Evolutionary conservation across 64 coral and sea anemone genomes (phyloP).

Genomic region (Catalaphyllia jardinei): DNA sequence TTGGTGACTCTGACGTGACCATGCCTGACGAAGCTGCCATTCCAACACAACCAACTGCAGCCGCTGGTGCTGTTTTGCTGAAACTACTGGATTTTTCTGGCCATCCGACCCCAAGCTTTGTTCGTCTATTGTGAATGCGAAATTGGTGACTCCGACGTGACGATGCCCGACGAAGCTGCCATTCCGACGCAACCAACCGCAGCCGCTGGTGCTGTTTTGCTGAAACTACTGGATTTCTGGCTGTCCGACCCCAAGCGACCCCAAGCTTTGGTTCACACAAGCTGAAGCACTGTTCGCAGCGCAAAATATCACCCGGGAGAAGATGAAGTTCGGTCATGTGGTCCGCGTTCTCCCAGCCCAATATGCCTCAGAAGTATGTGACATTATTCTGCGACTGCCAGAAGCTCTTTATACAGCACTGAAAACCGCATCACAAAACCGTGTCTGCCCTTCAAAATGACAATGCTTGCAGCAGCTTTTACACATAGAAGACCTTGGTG

Average conservation of each 20-base stretch:
- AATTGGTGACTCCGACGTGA: neutral
- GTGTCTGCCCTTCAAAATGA: neutral
- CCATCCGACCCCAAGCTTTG: neutral
- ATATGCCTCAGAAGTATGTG: conserved; percentile 55
- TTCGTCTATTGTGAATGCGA: no score
- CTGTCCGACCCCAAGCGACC: neutral
- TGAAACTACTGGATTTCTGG: conserved; percentile 7
- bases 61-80: neutral
- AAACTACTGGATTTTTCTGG: conserved; percentile 6
- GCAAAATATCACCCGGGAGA: conserved; percentile 18
- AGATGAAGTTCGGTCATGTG: conserved; percentile 57
- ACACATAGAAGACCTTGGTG: no score
- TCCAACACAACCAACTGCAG: neutral
- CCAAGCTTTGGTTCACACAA: conserved; percentile 3
- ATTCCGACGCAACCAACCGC: neutral
- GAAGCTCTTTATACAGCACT: conserved; percentile 6
- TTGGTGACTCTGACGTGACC: neutral
- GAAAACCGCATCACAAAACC: neutral
- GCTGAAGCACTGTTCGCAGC: neutral
- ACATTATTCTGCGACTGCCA: conserved; percentile 49
- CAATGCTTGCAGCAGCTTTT: no score
- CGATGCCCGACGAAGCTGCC: neutral
- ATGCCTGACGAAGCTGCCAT: neutral
- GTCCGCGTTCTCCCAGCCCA: conserved; percentile 48
- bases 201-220: neutral